phyloP scores from a whole-genome alignment of 2,888 invertebrate genomes.

The Napeogenes inachia region DNA sequence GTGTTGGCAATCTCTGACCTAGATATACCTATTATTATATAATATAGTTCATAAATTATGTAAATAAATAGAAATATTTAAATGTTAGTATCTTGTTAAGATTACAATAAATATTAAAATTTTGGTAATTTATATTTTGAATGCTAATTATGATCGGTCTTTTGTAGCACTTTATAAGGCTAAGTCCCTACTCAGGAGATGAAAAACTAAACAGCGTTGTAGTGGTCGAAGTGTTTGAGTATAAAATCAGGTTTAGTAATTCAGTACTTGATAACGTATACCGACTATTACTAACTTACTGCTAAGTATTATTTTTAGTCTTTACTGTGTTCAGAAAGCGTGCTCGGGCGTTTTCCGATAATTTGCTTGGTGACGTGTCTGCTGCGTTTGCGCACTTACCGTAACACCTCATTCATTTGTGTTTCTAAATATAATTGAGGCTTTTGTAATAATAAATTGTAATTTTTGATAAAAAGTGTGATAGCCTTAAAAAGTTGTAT shows the following conservation, averaged over 20 bases:
- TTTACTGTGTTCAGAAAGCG: slow-evolving; percentile 74
- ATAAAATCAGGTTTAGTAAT: slow-evolving; percentile 17
- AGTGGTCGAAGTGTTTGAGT: not conserved
- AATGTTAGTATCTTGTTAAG: no score
- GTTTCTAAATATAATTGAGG: slow-evolving; percentile 3
- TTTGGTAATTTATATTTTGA: no score
- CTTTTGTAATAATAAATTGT: slow-evolving; percentile 7
- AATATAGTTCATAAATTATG: no score
- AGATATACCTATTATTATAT: slow-evolving; percentile 25
- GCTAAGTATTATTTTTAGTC: slow-evolving; percentile 64
- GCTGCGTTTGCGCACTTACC: slow-evolving; percentile 46
- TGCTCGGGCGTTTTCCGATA: slow-evolving; percentile 64
- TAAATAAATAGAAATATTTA: no score
- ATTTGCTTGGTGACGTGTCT: slow-evolving; percentile 59
- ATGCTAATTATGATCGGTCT: no score
- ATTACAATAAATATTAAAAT: no score
- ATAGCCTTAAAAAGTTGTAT: slow-evolving; percentile 3
- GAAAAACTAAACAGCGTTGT: not conserved
- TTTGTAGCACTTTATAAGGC: no score
- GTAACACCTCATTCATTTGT: slow-evolving; percentile 46
- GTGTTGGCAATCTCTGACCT: slow-evolving; percentile 38
- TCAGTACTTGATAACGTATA: slow-evolving; percentile 34
- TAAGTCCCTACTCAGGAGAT: no score
- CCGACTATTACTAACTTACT: slow-evolving; percentile 43
- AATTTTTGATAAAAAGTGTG: slow-evolving; percentile 4